phyloP scores from a whole-genome alignment of 2,888 invertebrate genomes.

The Calliopum simillimum region DNA sequence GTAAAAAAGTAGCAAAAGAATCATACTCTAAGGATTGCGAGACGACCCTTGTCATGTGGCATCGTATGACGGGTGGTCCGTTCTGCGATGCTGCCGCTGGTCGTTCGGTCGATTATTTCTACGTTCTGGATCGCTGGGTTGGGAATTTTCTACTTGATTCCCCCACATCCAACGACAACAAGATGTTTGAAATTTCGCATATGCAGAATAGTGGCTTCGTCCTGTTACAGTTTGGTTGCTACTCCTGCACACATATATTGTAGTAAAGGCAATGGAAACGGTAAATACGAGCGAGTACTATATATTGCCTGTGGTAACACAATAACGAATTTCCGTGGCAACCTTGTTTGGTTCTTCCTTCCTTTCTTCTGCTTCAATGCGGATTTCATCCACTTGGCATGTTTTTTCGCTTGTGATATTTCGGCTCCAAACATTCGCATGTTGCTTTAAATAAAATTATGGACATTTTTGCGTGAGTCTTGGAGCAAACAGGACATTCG shows the following conservation, averaged over 20 bases:
- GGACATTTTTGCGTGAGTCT: constrained; percentile 30
- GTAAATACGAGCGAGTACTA: constrained; percentile 15
- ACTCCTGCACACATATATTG: background rate
- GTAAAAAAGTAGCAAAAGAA: background rate
- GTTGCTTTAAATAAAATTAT: constrained; percentile 36
- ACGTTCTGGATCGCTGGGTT: constrained; percentile 58
- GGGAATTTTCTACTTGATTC: constrained; percentile 50
- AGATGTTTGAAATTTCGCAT: constrained; percentile 57
- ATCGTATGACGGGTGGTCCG: constrained; percentile 20
- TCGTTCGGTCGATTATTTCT: background rate
- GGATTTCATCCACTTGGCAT: constrained; percentile 38
- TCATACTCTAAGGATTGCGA: constrained; percentile 18
- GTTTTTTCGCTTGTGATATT: constrained; percentile 1
- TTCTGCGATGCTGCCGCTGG: constrained; percentile 6
- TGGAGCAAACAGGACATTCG: constrained; percentile 23
- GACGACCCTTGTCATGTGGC: constrained; percentile 35
- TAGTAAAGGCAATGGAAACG: background rate
- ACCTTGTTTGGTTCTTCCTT: constrained; percentile 53
- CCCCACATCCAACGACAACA: background rate
- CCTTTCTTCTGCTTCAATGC: constrained; percentile 41
- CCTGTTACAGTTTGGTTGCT: background rate
- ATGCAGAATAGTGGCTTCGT: background rate
- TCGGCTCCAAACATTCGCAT: constrained; percentile 25
- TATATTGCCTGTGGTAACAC: constrained; percentile 63
- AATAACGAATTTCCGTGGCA: constrained; percentile 63